Evolutionary conservation across 2,113 vertebrate species (phyloP).

Genomic region (Uria aalge): DNA sequence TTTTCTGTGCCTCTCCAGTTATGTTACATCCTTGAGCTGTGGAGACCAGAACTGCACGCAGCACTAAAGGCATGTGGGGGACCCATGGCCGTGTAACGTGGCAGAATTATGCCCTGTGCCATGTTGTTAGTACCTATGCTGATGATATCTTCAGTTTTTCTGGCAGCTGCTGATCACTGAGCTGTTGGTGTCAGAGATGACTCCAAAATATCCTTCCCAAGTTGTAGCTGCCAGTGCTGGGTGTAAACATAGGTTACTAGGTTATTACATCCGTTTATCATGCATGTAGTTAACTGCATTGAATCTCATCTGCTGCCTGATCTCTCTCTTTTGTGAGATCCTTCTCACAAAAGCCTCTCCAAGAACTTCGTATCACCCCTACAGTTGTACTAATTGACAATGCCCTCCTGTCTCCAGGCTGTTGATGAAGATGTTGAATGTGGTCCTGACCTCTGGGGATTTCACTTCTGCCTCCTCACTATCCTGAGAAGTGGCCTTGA

Average conservation of each 20-base stretch:
- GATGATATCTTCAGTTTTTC: not conserved
- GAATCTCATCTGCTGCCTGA: not conserved
- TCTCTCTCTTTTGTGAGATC: not conserved
- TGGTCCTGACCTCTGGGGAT: not conserved
- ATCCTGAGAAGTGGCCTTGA: not conserved
- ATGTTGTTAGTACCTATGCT: not conserved
- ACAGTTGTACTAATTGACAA: not conserved
- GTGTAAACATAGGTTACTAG: not conserved
- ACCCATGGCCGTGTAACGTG: not conserved
- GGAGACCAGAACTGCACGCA: not conserved
- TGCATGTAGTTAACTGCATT: not conserved
- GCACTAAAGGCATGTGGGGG: not conserved
- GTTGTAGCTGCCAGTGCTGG: not conserved
- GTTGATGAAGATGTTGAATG: not conserved
- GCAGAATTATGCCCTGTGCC: not conserved
- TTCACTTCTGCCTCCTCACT: not conserved
- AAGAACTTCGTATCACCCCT: not conserved
- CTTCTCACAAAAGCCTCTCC: not conserved
- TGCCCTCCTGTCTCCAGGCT: not conserved
- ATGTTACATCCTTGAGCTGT: not conserved
- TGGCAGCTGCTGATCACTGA: not conserved
- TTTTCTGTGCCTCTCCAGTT: not conserved
- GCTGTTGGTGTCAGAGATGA: not conserved
- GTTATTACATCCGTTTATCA: not conserved
- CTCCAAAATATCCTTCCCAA: not conserved